Conservation (phyloP, 2,797 vertebrate genomes). For the Pseudotriccus pelzelni region DNA sequence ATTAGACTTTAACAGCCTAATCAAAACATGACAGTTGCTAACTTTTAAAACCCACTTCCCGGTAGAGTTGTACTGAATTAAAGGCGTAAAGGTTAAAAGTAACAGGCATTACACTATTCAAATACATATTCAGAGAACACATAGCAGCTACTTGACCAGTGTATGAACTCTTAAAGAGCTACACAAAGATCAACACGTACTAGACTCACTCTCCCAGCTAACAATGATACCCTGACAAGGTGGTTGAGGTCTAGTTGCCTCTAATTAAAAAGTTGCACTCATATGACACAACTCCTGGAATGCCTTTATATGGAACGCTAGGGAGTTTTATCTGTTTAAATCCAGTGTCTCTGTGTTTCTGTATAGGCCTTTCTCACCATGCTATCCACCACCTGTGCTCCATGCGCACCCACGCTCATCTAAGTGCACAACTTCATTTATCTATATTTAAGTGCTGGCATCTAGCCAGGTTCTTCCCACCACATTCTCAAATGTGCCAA, state of each 20-base stretch:
- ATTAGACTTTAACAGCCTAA: neutral
- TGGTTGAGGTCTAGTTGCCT: neutral
- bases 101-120: neutral
- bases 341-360: neutral
- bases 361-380: neutral
- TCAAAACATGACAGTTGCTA: neutral
- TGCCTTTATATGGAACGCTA: neutral
- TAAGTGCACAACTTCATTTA: neutral
- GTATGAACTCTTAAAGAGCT: neutral
- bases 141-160: neutral
- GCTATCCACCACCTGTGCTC: neutral
- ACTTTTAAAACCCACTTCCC: neutral
- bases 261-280: neutral
- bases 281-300: neutral
- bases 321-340: neutral
- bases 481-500: neutral
- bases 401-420: rapidly evolving
- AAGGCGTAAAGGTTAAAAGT: neutral
- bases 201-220: neutral
- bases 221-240: neutral
- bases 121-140: neutral
- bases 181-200: neutral
- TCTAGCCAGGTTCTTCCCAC: neutral
- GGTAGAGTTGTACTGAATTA: neutral
- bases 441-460: neutral